Evolutionary conservation across 2,113 vertebrate species (phyloP), one percentile per base, ranked within the genome.

Genomic region (Oryzias celebensis): DNA sequence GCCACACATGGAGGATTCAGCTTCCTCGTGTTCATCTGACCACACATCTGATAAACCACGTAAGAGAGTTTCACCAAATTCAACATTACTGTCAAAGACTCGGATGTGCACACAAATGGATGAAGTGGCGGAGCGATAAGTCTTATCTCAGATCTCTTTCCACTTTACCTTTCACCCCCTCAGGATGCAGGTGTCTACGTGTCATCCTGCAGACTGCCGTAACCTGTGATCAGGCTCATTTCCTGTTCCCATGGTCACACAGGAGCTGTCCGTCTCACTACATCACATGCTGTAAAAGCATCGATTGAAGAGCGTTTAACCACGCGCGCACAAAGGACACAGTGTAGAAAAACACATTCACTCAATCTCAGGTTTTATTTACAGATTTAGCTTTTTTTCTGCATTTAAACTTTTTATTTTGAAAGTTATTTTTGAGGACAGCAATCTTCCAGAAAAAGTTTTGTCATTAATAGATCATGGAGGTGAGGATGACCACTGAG

Each of bases 231-330:
- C 20, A 1, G 23, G 60, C 75, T 87, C 74, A 82, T 86, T 83
- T 77, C 54, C 77, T 17, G 64, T 89, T 85, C 77, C 83, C 78
- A 85, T 85, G 75, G 87, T 53, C 82, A 83, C 82, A 68, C 63
- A 73, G 64, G 74, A 83, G 70, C 82, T 82, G 85, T 74, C 71
- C 67, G 47, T 81, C 73, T 73, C 48, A 14, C 46, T 72, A 44
- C 70, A 42, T 74, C 68, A 71, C 13, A 68, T 62, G 60, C 62
- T 78, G 55, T 68, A 62, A 75, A 81, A 78, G 42, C 58, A 41
- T 62, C 55, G 58, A 75, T 77, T 67, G 53, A 48, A 49, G 56
- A 53, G 62, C 57, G 41, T 24, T 42, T 62, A 26, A 6, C 1
- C 17, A 20, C 20, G 23, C 66, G 46, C 36, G 52, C 57, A 73